Conservation (phyloP, 2,888 invertebrate genomes). For the Fragum sueziense region DNA sequence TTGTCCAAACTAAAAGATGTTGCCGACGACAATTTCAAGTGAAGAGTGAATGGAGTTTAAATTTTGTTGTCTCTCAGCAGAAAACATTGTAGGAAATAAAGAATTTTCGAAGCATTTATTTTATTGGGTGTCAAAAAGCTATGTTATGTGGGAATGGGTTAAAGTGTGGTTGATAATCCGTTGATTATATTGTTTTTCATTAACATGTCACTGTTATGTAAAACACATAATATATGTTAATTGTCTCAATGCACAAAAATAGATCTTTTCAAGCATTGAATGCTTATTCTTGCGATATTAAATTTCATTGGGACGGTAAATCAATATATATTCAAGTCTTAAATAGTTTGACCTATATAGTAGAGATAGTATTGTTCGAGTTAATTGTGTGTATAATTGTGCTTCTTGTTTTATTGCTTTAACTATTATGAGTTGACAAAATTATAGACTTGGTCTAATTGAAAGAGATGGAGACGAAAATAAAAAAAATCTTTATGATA, state of each 20-base stretch:
- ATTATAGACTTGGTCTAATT: too few species aligned
- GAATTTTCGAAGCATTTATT: not conserved
- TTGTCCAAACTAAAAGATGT: too few species aligned
- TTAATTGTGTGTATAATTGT: conserved; percentile 9
- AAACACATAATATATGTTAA: too few species aligned
- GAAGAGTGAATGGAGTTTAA: too few species aligned
- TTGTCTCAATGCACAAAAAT: too few species aligned
- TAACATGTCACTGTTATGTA: too few species aligned
- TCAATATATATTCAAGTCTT: not conserved
- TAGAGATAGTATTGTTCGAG: not conserved
- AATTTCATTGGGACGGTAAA: conserved; percentile 2
- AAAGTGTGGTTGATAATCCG: too few species aligned
- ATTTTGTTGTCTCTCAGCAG: not conserved
- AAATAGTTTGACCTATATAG: not conserved
- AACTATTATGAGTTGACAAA: too few species aligned
- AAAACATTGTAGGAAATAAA: not conserved
- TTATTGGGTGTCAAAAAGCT: not conserved
- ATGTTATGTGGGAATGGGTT: not conserved
- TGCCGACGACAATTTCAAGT: too few species aligned
- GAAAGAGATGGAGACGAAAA: too few species aligned
- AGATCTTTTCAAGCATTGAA: conserved; percentile 1
- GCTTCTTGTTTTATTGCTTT: not conserved
- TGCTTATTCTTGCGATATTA: conserved; percentile 2
- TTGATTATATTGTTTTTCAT: too few species aligned
- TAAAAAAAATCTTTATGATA: too few species aligned